These are phyloP conservation scores for Oryzias dopingdopingensis DNA, from an alignment of 2,797 vertebrate species.

Conservation along the genomic window DNA sequence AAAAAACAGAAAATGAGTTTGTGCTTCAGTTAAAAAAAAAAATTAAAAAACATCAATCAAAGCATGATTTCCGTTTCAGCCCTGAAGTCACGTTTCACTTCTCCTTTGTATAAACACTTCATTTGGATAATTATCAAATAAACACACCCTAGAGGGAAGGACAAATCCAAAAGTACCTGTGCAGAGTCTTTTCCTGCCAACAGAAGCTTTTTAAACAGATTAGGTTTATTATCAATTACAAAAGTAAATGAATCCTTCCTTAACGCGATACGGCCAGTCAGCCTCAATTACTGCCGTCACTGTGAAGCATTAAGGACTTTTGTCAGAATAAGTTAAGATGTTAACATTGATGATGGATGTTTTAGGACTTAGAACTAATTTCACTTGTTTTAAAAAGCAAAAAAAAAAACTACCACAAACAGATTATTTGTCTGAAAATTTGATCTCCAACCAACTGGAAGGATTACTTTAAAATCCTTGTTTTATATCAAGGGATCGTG, in stretches of 20 bases:
- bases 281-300: conserved; percentile 29
- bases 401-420: not conserved
- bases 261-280: conserved; percentile 37
- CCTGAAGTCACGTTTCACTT: conserved; percentile 17
- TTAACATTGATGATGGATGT: conserved; percentile 14
- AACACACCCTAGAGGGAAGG: conserved; percentile 28
- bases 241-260: conserved; percentile 36
- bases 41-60: conserved; percentile 10
- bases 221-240: conserved; percentile 43
- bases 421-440: conserved; percentile 26
- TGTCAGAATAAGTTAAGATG: conserved; percentile 4
- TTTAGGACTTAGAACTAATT: not conserved
- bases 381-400: no score
- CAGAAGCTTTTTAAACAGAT: conserved; percentile 31
- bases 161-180: conserved; percentile 35
- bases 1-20: conserved; percentile 1
- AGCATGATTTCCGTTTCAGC: conserved; percentile 17
- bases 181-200: conserved; percentile 17
- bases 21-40: not conserved
- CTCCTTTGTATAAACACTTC: conserved; percentile 18
- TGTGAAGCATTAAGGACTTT: conserved; percentile 21
- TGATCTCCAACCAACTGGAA: conserved; percentile 22
- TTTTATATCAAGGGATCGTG: conserved; percentile 12
- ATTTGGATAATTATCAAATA: conserved; percentile 51
- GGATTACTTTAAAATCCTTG: conserved; percentile 4